Evolutionary conservation across 1,140 invertebrate genomes (phyloP), one percentile per base, ranked within the genome.

Genomic region (Sycophila sp.): DNA sequence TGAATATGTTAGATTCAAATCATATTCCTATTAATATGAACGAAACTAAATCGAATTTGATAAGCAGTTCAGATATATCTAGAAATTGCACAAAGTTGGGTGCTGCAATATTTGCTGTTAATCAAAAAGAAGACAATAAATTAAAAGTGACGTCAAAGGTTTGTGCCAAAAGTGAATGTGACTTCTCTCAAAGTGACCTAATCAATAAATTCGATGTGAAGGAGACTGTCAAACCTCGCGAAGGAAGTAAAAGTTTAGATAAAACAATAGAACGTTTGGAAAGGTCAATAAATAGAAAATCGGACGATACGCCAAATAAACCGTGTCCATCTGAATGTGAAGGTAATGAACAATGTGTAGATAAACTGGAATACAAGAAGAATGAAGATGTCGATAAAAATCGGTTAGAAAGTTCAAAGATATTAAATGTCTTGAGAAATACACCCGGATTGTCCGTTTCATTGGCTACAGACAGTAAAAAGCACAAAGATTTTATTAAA

Each of bases 371-470:
- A 17, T 47, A 19, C 28, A 24, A 56, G 17, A 6, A 5, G 3
- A 40, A 45, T 22, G 24, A 47, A 22, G 24, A 40, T 11, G 2
- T 10, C 0, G 17, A 63, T 17, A 40, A 51, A n/a, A 68, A 77
- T 40, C 73, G 77, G 45, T 73, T 65, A 30, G 76, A 81, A 19
- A 82, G 75, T 69, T 80, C 79, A 5, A 80, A 78, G 58, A 82
- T 84, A 13, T 71, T 85, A 24, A 74, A 82, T 58, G 81, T 79
- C 30, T 72, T 85, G 28, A 80, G 76, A 26, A 84, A 83, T 8
- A 85, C 81, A 13, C 82, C 84, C 0, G 83, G 81, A 13, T 72
- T 85, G 2, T 84, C 83, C 8, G 75, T 85, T 17, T 84, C 83
- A 15, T 75, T 85, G 38, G 73, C 77, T 19, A 80, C 76, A 10